phyloP scores from a whole-genome alignment of 2,797 vertebrate genomes.

The Anomalospiza imberbis region DNA sequence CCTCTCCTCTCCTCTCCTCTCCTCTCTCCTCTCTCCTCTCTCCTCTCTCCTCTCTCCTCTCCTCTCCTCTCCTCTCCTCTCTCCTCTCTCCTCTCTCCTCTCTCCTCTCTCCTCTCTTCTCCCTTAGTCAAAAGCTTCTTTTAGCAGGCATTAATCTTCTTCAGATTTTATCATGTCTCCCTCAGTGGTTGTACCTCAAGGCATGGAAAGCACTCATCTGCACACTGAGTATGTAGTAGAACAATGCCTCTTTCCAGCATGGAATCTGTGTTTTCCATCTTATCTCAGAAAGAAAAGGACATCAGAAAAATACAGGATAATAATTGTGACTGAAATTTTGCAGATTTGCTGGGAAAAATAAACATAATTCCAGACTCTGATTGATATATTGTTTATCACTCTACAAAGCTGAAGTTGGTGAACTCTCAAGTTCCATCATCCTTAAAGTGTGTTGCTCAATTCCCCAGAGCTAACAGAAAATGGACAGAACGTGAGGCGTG shows the following conservation, averaged over 20 bases:
- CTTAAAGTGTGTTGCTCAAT: neutral
- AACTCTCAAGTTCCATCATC: neutral
- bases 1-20: too few relatives aligned
- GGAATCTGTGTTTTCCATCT: neutral
- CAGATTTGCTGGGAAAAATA: neutral
- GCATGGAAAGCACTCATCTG: neutral
- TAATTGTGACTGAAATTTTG: neutral
- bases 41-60: neutral
- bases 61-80: too few relatives aligned
- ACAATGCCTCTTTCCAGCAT: neutral
- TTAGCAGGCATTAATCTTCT: neutral
- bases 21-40: too few relatives aligned
- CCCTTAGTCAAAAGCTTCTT: neutral
- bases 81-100: too few relatives aligned
- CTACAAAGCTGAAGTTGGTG: neutral
- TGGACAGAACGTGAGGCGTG: neutral
- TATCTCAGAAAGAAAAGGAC: neutral
- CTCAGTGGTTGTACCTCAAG: neutral
- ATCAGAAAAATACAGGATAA: neutral
- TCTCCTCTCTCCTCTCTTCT: neutral
- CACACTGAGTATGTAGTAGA: neutral
- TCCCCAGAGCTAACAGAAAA: neutral
- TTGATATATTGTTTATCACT: neutral
- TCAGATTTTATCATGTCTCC: neutral
- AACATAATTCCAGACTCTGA: neutral